phyloP scores from a whole-genome alignment of 2,888 invertebrate genomes.

The Endomychus coccineus region DNA sequence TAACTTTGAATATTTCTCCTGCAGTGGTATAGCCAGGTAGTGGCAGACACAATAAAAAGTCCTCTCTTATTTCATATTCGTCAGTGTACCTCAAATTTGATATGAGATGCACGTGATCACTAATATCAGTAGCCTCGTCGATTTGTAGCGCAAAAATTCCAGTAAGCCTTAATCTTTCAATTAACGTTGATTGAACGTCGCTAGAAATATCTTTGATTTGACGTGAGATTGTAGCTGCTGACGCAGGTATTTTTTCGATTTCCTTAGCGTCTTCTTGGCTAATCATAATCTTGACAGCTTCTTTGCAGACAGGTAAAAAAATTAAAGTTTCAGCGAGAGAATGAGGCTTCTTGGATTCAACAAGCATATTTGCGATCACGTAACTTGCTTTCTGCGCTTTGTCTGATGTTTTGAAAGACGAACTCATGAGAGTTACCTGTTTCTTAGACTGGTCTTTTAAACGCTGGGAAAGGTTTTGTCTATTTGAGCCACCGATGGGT shows the following conservation, averaged over 20 bases:
- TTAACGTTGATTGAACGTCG: constrained; percentile 3
- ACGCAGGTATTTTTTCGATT: constrained; percentile 7
- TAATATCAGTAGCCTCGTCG: constrained; percentile 1
- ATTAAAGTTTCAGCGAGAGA: constrained; percentile 6
- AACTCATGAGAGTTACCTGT: constrained; percentile 18
- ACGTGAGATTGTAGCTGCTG: constrained; percentile 4
- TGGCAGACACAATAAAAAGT: constrained; percentile 5
- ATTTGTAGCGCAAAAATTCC: constrained; percentile 6
- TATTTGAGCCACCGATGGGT: constrained; percentile 16
- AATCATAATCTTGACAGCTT: constrained; percentile 6
- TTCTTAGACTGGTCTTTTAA: constrained; percentile 21
- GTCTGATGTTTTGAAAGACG: constrained; percentile 15
- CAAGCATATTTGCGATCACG: constrained; percentile 3
- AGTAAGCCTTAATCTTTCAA: constrained; percentile 3
- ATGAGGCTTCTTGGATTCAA: constrained; percentile 1
- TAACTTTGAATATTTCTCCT: constrained; percentile 6
- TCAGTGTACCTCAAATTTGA: constrained; percentile 1
- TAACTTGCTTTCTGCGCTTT: constrained; percentile 10
- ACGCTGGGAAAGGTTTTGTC: constrained; percentile 19
- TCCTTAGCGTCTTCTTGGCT: constrained; percentile 5
- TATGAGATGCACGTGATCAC: constrained; percentile 1
- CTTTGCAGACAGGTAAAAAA: constrained; percentile 4
- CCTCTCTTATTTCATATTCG: constrained; percentile 5
- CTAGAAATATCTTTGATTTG: constrained; percentile 2
- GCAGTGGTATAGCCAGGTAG: constrained; percentile 5